Conservation (phyloP, 1,140 invertebrate species). For the Drosophila repletoides region DNA sequence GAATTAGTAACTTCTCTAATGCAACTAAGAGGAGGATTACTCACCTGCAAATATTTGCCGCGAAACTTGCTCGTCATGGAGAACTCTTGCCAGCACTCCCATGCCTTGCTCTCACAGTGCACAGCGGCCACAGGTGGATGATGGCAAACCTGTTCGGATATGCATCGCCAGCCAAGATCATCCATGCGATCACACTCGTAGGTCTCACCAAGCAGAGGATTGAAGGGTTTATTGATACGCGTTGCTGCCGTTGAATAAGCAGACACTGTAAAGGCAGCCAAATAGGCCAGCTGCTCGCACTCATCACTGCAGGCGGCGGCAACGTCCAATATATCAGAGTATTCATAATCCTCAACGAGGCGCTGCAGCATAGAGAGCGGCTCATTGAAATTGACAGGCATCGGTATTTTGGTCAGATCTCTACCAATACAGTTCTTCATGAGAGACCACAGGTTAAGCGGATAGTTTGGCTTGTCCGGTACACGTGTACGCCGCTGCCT, state of each 20-base stretch:
- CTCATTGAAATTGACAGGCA: slow-evolving; percentile 99
- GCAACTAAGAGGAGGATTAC: slow-evolving; percentile 1
- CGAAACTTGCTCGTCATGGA: slow-evolving; percentile 99
- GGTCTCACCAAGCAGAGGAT: slow-evolving; percentile 96
- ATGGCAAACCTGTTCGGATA: slow-evolving; percentile 98
- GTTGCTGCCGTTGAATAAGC: slow-evolving; percentile 95
- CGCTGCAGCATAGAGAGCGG: slow-evolving; percentile 99
- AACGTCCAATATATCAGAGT: slow-evolving; percentile 94
- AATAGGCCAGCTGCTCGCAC: slow-evolving; percentile 96
- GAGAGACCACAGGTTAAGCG: slow-evolving; percentile 98
- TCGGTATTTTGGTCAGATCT: slow-evolving; percentile 99
- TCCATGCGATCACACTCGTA: slow-evolving; percentile 98
- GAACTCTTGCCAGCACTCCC: slow-evolving; percentile 99
- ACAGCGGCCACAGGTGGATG: slow-evolving; percentile 98
- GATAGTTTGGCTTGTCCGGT: slow-evolving; percentile 96
- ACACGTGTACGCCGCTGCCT: slow-evolving; percentile 89
- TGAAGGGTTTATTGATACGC: slow-evolving; percentile 88
- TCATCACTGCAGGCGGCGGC: slow-evolving; percentile 90
- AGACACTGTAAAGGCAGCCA: slow-evolving; percentile 98
- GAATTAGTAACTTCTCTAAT: neutral
- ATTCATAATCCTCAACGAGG: slow-evolving; percentile 99
- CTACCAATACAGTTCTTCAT: slow-evolving; percentile 99
- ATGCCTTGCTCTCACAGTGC: slow-evolving; percentile 94
- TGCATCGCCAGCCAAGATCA: slow-evolving; percentile 96
- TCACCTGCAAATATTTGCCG: slow-evolving; percentile 95